Evolutionary conservation across 1,140 invertebrate genomes (phyloP).

Genomic region (Drosophila simulans): DNA sequence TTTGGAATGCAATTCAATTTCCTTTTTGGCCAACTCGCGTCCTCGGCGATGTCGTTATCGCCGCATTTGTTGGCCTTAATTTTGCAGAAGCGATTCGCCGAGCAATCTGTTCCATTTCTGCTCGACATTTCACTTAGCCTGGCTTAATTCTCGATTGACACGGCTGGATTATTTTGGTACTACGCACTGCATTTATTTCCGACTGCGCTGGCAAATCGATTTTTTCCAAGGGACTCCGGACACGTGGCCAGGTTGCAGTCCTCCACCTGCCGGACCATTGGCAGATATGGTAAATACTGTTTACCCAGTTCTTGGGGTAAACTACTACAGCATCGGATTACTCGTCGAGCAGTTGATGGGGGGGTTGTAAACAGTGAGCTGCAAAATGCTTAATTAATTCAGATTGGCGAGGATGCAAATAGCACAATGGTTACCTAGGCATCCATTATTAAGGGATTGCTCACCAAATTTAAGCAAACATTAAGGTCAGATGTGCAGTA

Average conservation of each 20-base stretch:
- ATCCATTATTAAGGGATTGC: neutral
- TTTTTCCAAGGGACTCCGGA: neutral
- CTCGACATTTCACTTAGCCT: conserved; percentile 40
- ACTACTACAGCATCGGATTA: conserved; percentile 16
- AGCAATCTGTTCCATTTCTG: conserved; percentile 18
- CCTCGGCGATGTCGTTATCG: conserved; percentile 46
- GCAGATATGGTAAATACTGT: conserved; percentile 22
- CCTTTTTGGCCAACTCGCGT: conserved; percentile 32
- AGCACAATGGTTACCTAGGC: neutral
- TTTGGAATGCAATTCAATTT: conserved; percentile 78
- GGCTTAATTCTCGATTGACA: conserved; percentile 62
- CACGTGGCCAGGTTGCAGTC: neutral
- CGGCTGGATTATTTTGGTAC: conserved; percentile 17
- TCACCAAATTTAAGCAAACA: neutral
- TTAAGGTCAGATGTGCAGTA: neutral
- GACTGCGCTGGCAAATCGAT: conserved; percentile 14
- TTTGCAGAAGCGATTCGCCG: conserved; percentile 38
- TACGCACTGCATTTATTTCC: conserved; percentile 10
- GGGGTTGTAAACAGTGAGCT: neutral
- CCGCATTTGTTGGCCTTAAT: conserved; percentile 64
- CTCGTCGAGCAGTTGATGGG: neutral
- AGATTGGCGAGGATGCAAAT: neutral
- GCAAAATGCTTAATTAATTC: conserved; percentile 18
- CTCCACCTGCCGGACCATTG: conserved; percentile 2
- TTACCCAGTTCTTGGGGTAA: conserved; percentile 5